Base-by-base conservation (phyloP, 2,888 invertebrate genomes). In the Anticlea derivata region DNA sequence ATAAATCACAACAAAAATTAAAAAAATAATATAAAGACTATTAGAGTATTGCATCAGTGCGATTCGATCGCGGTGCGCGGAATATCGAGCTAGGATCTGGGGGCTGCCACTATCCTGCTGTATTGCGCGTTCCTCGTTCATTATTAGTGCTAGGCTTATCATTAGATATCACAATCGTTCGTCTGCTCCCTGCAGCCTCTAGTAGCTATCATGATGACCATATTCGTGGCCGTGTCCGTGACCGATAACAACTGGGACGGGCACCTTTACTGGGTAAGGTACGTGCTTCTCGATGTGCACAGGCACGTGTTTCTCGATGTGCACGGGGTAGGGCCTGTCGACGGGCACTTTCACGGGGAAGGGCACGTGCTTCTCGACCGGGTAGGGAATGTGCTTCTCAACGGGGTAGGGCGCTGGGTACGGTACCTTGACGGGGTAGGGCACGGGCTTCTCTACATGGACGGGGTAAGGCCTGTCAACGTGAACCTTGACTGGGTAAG, bases 301-400 rank as follows among this genome's bases (percentile, higher is more conserved):
- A 40, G 93, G 94, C 11, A 94, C 91, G 70, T 92, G 93, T 61
- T 93, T 93, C 75, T 93, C 93, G n/a, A 94, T 92, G 55, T 92
- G 92, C 56, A 92, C 92, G 65, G 89, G 94, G 86, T 92, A 94
- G 61, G 87, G 94, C 83, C 87, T 93, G 83, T 84, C 88, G 44
- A 93, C 92, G 52, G 92, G 93, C 54, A 93, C 92, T 65, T 93
- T 93, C 4, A 95, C 93, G 52, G 94, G 94, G 68, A 92, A 92
- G 13, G 92, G 94, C 24, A 95, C 92, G 51, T 87, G 92, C 74
- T 92, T 94, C 74, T 94, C 94, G 0, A 93, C 93, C 7, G 94
- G 94, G 74, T 93, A 93, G 1, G 94, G 94, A 56, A 93, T 89
- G 74, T 92, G 85, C 66, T 92, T 92, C 72, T 91, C 92, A 13